Conservation (phyloP, 2,113 vertebrate species). For the Plecotus auritus region DNA sequence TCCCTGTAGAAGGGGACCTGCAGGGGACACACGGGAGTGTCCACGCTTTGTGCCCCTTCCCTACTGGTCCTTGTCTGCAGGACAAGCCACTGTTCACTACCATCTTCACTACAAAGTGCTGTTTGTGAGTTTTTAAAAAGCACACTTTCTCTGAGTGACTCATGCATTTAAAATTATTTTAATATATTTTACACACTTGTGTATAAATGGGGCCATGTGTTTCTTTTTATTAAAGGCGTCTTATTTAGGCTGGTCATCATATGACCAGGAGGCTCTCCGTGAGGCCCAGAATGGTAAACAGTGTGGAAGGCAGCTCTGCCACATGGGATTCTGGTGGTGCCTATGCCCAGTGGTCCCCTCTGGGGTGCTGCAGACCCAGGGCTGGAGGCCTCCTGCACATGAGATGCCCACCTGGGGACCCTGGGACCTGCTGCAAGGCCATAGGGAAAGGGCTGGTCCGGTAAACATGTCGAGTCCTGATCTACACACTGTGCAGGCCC, state of each 20-base stretch:
- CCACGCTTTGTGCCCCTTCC: background rate
- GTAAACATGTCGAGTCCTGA: background rate
- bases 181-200: conserved; percentile 52
- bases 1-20: background rate
- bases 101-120: conserved; percentile 57
- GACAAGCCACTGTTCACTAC: conserved; percentile 7
- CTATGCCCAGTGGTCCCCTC: background rate
- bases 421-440: background rate
- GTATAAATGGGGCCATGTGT: conserved; percentile 63
- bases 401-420: background rate
- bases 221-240: conserved; percentile 55
- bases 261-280: background rate
- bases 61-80: background rate
- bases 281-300: background rate
- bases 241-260: conserved; percentile 41
- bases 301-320: background rate
- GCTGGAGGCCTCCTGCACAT: background rate
- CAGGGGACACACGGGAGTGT: rapidly evolving
- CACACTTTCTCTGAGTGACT: conserved; percentile 48
- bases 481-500: background rate
- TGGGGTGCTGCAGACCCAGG: background rate
- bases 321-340: background rate
- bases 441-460: background rate
- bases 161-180: conserved; percentile 64
- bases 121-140: conserved; percentile 48